These are phyloP conservation scores for Andrena chrysosceles DNA, from an alignment of 2,888 invertebrate genomes.

Conservation along the genomic window DNA sequence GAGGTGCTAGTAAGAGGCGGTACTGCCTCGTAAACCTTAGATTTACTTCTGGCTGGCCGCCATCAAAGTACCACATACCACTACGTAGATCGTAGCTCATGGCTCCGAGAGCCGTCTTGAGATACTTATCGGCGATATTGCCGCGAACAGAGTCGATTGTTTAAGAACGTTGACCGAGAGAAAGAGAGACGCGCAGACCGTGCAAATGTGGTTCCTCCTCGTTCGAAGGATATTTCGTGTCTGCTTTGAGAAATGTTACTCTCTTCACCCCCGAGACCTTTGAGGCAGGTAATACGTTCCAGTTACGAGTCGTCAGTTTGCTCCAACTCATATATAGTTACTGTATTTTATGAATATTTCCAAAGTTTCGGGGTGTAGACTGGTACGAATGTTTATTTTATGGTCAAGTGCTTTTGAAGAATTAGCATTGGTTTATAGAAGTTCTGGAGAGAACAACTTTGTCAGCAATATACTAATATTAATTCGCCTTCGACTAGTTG, in stretches of 20 bases:
- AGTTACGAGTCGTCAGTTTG: constrained; percentile 9
- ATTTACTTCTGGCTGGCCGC: constrained; percentile 85
- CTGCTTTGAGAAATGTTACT: background rate
- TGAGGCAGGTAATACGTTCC: constrained; percentile 5
- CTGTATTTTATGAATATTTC: too few relatives aligned
- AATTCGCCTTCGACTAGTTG: too few relatives aligned
- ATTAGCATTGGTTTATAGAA: too few relatives aligned
- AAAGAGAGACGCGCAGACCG: constrained; percentile 15
- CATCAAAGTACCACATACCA: constrained; percentile 81
- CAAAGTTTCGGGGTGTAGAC: too few relatives aligned
- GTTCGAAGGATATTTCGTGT: constrained; percentile 1
- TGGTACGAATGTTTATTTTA: too few relatives aligned
- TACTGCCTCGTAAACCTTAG: constrained; percentile 85
- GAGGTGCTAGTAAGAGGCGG: constrained; percentile 85
- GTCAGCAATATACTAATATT: too few relatives aligned
- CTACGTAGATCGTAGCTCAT: constrained; percentile 72
- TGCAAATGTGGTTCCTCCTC: background rate
- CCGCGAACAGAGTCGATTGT: constrained; percentile 70
- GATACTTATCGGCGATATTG: constrained; percentile 83
- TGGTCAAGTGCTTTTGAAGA: too few relatives aligned
- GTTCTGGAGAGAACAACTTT: too few relatives aligned
- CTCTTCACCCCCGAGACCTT: background rate
- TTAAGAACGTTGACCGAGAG: constrained; percentile 52
- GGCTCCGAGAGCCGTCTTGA: constrained; percentile 77
- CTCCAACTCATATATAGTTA: background rate